Conservation (phyloP, 2,797 vertebrate genomes). For the Falco novaeseelandiae region DNA sequence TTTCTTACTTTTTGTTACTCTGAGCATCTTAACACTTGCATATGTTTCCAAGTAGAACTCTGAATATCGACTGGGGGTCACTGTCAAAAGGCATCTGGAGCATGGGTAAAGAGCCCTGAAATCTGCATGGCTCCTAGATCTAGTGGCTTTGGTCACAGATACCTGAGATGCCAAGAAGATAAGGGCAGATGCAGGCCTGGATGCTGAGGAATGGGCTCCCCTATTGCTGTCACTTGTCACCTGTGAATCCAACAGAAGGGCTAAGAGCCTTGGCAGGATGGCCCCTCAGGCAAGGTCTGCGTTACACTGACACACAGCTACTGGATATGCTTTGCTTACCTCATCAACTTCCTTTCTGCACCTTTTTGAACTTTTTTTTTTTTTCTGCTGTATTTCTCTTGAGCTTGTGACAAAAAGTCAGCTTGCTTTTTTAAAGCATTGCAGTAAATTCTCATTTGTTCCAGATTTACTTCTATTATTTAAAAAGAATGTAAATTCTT, state of each 20-base stretch:
- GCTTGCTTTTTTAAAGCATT: not conserved
- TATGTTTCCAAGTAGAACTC: not conserved
- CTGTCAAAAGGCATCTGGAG: not conserved
- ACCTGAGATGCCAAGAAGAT: not conserved
- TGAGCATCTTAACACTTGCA: not conserved
- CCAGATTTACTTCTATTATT: not conserved
- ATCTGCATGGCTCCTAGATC: not conserved
- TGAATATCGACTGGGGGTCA: not conserved
- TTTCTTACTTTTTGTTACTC: not conserved
- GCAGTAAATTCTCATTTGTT: not conserved
- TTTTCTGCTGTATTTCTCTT: not conserved
- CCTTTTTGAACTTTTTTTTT: not conserved
- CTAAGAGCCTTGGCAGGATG: not conserved
- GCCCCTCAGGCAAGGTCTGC: not conserved
- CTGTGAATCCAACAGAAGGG: not conserved
- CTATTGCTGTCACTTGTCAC: not conserved
- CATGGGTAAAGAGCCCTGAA: not conserved
- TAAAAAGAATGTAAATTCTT: not conserved
- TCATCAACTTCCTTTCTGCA: not conserved
- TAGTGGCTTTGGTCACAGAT: not conserved
- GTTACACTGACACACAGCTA: not conserved
- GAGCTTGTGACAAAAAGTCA: not conserved
- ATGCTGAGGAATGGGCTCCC: not conserved
- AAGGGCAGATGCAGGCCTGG: fast-evolving
- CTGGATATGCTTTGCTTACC: not conserved